Conservation (phyloP, 1,140 invertebrate genomes). For the Drosophila yakuba region DNA sequence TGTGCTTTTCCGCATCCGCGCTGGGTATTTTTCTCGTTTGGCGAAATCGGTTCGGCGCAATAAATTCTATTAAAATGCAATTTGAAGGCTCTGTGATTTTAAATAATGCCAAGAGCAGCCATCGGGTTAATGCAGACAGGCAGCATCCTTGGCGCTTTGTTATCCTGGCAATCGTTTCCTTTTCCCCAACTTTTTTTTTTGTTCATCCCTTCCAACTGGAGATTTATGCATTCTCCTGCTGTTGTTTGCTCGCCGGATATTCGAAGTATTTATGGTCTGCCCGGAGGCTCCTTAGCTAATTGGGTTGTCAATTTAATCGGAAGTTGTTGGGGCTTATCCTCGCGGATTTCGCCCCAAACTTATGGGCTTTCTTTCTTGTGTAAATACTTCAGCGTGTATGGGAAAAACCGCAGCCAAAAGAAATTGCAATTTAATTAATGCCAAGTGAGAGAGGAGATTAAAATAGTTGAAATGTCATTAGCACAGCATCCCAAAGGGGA, state of each 20-base stretch:
- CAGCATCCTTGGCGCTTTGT: constrained; percentile 35
- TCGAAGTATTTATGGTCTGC: constrained; percentile 54
- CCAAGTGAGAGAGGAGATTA: constrained; percentile 35
- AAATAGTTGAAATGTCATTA: constrained; percentile 71
- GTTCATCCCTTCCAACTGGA: constrained; percentile 31
- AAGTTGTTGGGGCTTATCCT: constrained; percentile 26
- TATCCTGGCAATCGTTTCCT: constrained; percentile 47
- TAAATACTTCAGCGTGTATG: neutral
- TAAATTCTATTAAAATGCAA: constrained; percentile 84
- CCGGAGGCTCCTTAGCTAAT: constrained; percentile 50
- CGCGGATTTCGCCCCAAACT: neutral
- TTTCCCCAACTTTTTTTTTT: constrained; percentile 8
- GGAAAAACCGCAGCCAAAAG: constrained; percentile 29
- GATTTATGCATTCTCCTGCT: constrained; percentile 68
- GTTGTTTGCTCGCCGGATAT: constrained; percentile 41
- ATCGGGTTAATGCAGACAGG: constrained; percentile 64
- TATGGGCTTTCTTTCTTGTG: neutral
- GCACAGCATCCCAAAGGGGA: constrained; percentile 29
- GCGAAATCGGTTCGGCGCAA: constrained; percentile 70
- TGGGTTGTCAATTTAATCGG: constrained; percentile 53
- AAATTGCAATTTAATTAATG: constrained; percentile 41
- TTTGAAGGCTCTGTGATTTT: constrained; percentile 82
- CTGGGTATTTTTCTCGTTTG: constrained; percentile 32
- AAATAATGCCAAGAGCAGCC: constrained; percentile 71
- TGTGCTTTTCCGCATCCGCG: constrained; percentile 16